Conservation (phyloP, 2,113 vertebrate genomes). For the Sylvia atricapilla region DNA sequence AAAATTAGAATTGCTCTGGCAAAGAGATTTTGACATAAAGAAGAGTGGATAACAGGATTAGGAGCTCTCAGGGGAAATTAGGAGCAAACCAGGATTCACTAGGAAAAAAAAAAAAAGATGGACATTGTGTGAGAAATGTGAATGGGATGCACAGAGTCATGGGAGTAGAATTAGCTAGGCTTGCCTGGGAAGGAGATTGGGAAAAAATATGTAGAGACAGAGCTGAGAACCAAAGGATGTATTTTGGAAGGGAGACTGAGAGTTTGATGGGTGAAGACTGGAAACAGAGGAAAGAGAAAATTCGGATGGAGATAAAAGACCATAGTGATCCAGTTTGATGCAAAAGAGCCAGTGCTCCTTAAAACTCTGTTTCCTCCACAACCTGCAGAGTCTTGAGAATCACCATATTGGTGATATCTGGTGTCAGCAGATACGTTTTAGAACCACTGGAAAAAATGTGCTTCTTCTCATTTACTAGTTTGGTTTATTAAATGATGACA, state of each 20-base stretch:
- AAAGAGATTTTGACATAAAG: constrained; percentile 16
- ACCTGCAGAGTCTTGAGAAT: neutral
- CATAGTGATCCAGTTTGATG: neutral
- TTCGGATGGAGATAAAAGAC: neutral
- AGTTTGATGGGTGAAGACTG: neutral
- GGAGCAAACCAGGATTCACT: constrained; percentile 22
- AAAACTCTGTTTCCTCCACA: neutral
- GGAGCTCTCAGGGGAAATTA: constrained; percentile 33
- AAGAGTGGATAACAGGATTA: constrained; percentile 52
- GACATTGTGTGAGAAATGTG: constrained; percentile 43
- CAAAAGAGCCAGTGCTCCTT: neutral
- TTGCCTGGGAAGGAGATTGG: constrained; percentile 34
- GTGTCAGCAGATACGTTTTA: neutral
- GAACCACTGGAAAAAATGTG: neutral
- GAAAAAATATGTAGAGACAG: neutral
- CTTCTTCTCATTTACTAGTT: neutral
- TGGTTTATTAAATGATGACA: neutral
- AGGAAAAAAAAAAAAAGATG: constrained; percentile 19
- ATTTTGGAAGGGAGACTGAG: neutral
- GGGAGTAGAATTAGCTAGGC: constrained; percentile 41
- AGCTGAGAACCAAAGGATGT: constrained; percentile 5
- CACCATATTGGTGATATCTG: neutral
- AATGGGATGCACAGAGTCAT: constrained; percentile 31
- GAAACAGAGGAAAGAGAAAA: neutral
- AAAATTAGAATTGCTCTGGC: constrained; percentile 4